Evolutionary conservation across 2,888 invertebrate genomes (phyloP), one percentile per base, ranked within the genome.

Genomic region (Odontocerum albicorne): DNA sequence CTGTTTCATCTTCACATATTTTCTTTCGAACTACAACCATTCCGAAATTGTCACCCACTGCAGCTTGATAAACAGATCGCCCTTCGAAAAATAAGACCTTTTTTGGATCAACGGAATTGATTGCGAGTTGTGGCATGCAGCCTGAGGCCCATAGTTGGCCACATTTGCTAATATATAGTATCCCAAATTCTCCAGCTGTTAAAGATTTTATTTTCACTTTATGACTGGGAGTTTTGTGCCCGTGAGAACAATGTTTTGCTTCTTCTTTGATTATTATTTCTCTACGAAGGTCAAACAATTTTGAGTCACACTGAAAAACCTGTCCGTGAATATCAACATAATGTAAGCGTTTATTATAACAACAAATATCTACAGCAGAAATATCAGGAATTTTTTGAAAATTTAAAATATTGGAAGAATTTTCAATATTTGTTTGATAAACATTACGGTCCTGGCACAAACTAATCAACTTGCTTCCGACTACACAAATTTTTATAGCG

Each of bases 11-110:
- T 49, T 74, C 70, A 66, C 77, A 79, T 8, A 78, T 79, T 68
- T 79, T 77, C 68, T 84, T 86, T 59, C 83, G 79, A n/a, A 83
- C 82, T 64, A 88, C 80, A 43, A 84, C 85, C 65, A 87, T 86
- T 67, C 86, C 91, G 78, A 86, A 92, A 66, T 88, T 85, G 55
- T 80, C 79, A 4, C 93, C 93, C 52, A 91, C 86, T 6, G 83
- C 83, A 38, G 90, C 80, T 66, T 85, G 83, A 44, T 85, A 79
- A 16, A 91, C 82, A 57, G 80, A 80, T 63, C 86, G 74, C 4
- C 84, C 85, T 64, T 85, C 83, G 64, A 88, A 87, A 71, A 86
- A 87, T 59, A 74, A 76, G 42, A 88, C 82, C 70, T 81, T 84
- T 61, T 80, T 83, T 59, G 87, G 85, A 64, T 73, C 79, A 62